phyloP scores from a whole-genome alignment of 1,140 invertebrate species.

The Anastrepha obliqua region DNA sequence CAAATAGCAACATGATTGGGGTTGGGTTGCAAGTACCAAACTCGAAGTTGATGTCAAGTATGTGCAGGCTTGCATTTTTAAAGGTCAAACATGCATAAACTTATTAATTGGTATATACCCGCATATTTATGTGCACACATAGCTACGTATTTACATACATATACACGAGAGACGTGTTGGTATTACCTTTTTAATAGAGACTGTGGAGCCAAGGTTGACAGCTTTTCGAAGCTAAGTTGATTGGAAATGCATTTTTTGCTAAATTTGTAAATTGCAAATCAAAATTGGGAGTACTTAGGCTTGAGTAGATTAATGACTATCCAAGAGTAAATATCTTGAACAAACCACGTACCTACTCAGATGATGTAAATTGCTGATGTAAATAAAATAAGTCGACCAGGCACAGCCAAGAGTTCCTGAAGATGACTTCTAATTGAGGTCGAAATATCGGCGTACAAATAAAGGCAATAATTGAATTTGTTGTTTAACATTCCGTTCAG shows the following conservation, averaged over 20 bases:
- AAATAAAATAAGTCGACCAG: too few relatives aligned
- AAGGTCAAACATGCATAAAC: constrained; percentile 50
- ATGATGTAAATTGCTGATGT: too few relatives aligned
- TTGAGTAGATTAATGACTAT: too few relatives aligned
- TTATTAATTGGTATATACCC: constrained; percentile 1
- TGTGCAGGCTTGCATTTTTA: constrained; percentile 8
- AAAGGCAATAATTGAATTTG: too few relatives aligned
- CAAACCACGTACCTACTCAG: too few relatives aligned
- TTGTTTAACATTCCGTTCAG: too few relatives aligned
- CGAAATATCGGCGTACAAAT: too few relatives aligned
- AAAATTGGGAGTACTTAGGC: not conserved
- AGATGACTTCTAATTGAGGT: too few relatives aligned
- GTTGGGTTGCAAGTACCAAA: constrained; percentile 33
- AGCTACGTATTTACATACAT: not conserved
- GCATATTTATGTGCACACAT: not conserved
- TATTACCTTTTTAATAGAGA: not conserved
- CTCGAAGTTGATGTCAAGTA: not conserved
- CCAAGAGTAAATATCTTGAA: too few relatives aligned
- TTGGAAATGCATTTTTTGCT: not conserved
- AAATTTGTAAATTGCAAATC: too few relatives aligned
- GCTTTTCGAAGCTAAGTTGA: not conserved
- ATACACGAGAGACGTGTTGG: not conserved
- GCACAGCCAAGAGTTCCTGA: too few relatives aligned
- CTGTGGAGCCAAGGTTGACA: constrained; percentile 24
- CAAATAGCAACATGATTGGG: constrained; percentile 15